Evolutionary conservation across 2,797 vertebrate species (phyloP), one percentile per base, ranked within the genome.

Genomic region (Semotilus atromaculatus): DNA sequence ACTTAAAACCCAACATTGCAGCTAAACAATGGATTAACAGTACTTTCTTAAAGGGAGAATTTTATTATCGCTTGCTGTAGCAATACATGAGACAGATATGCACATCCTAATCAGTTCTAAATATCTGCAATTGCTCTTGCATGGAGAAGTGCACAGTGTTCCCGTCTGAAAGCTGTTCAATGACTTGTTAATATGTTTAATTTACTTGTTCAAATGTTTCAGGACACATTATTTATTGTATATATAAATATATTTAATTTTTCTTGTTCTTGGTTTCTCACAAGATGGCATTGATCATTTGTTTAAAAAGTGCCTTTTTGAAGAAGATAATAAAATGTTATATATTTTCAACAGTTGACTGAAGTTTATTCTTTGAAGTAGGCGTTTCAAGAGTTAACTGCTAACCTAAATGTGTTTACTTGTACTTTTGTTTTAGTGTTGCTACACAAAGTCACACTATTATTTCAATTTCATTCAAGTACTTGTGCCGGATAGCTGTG

Each of bases 161-260:
- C 90, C 86, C 81, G 31, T 88, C 62, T 80, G 10, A 86, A 90
- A 89, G 88, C 81, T 82, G 86, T 88, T 85, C 88, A 75, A 74
- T 74, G 86, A 74, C 55, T 81, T 88, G 77, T 90, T 86, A 23
- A 68, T 66, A 55, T 85, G 87, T 88, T 87, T 89, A 86, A 83
- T 66, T 85, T 48, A 71, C 80, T 81, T 87, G 78, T 90, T 86
- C 62, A 62, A 64, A 75, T 85, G 40, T 85, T 75, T 86, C 71
- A 72, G 51, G 78, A 82, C 76, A 86, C 29, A 11, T 78, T 89
- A 87, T 89, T 88, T 90, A 87, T 90, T 94, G 92, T 91, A 94
- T 93, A 87, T 93, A 92, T 92, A 94, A 93, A 93, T 95, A 95
- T 95, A 96, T 96, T 96, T 96, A 95, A 95, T 94, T 95, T 93